Percentiles rank a stretch among this genome's conserved stretches.
Conservation (phyloP, 1,140 invertebrate species). For the Listronotus bonariensis region DNA sequence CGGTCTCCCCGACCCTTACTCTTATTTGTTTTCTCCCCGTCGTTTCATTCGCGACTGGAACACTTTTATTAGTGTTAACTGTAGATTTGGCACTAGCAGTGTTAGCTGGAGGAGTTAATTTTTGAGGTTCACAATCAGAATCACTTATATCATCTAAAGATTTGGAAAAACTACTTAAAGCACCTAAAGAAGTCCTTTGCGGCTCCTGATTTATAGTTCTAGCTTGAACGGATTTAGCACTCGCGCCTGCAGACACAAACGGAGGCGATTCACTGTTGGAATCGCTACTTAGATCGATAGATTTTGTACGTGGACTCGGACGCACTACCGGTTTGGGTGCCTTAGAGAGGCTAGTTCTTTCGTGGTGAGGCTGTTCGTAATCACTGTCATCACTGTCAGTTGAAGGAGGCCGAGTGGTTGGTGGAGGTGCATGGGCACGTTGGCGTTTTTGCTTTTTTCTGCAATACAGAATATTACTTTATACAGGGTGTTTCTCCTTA, state of each 20-base stretch:
- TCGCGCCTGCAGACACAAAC: not conserved
- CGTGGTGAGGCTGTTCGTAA: not conserved
- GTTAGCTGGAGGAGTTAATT: too few relatives aligned
- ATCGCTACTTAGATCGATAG: conserved; percentile 44
- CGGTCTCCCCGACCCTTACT: conserved; percentile 49
- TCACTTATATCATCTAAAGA: conserved; percentile 2
- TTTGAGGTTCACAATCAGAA: conserved; percentile 19
- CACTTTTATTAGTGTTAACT: not conserved
- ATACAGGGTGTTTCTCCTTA: too few relatives aligned
- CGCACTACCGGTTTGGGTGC: conserved; percentile 45
- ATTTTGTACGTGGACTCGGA: conserved; percentile 48
- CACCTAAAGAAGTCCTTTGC: not conserved
- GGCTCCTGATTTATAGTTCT: not conserved
- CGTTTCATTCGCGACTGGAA: not conserved
- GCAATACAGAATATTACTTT: not conserved
- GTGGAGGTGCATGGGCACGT: not conserved
- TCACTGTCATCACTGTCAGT: conserved; percentile 18
- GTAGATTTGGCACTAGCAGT: too few relatives aligned
- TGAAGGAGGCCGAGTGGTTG: not conserved
- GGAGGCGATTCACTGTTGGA: conserved; percentile 39
- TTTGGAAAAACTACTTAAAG: conserved; percentile 1
- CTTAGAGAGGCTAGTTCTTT: conserved; percentile 39
- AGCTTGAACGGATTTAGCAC: conserved; percentile 9
- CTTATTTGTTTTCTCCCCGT: conserved; percentile 29
- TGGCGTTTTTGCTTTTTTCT: conserved; percentile 18